phyloP scores from a whole-genome alignment of 2,797 vertebrate genomes.

The Nannoperca obscura region DNA sequence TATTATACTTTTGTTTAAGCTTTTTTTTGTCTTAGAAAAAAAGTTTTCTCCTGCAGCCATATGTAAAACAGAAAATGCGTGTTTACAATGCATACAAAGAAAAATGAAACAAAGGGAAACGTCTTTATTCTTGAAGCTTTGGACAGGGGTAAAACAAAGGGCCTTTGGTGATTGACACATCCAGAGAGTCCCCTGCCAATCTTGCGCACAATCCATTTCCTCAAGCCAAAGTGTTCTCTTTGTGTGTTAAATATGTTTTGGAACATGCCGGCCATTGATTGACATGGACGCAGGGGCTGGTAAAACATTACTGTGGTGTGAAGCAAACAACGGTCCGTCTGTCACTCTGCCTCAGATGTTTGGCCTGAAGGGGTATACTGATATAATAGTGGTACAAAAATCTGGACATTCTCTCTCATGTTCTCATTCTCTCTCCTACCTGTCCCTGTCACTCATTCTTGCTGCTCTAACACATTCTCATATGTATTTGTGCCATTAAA shows the following conservation, averaged over 20 bases:
- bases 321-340: constrained; percentile 83
- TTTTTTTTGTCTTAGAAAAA: constrained; percentile 22
- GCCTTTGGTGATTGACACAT: constrained; percentile 76
- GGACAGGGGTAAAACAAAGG: constrained; percentile 69
- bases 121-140: constrained; percentile 54
- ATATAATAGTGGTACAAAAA: constrained; percentile 74
- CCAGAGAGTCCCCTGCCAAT: constrained; percentile 77
- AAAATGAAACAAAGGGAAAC: constrained; percentile 49
- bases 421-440: constrained; percentile 63
- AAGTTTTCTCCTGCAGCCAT: constrained; percentile 38
- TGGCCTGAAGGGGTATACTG: constrained; percentile 81
- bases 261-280: constrained; percentile 87
- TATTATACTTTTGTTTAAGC: constrained; percentile 40
- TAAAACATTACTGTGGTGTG: constrained; percentile 86
- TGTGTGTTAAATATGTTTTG: constrained; percentile 89
- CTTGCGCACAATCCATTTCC: constrained; percentile 82
- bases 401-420: constrained; percentile 62
- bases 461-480: neutral
- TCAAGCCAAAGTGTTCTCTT: constrained; percentile 87
- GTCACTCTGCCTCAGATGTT: constrained; percentile 85
- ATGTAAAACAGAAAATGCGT: constrained; percentile 32
- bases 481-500: constrained; percentile 19
- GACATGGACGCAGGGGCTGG: constrained; percentile 87
- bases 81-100: constrained; percentile 38
- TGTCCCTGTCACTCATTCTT: constrained; percentile 16